Percentiles rank a stretch among this genome's conserved stretches.
phyloP scores from a whole-genome alignment of 2,797 vertebrate genomes.

The Tenualosa ilisha region DNA sequence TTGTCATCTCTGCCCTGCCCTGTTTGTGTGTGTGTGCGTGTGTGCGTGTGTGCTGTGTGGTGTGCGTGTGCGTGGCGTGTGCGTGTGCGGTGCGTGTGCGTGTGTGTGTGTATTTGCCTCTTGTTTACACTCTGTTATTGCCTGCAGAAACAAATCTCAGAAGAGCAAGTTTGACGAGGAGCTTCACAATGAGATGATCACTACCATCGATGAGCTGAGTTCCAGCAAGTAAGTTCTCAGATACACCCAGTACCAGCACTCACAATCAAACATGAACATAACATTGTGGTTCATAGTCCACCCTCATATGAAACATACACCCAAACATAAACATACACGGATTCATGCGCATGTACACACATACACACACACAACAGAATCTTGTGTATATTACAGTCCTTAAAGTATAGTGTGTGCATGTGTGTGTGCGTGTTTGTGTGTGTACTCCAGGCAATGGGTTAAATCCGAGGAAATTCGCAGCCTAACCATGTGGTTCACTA shows the following conservation, averaged over 20 bases:
- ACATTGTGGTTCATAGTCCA: background rate
- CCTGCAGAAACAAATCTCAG: conserved; percentile 86
- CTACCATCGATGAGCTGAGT: conserved; percentile 92
- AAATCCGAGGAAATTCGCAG: conserved; percentile 85
- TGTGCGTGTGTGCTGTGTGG: background rate
- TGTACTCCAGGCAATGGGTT: conserved; percentile 82
- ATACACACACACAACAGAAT: too few relatives aligned
- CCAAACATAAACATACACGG: too few relatives aligned
- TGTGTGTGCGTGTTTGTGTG: background rate
- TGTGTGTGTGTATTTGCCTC: background rate
- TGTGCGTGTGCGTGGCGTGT: too few relatives aligned
- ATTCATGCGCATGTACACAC: too few relatives aligned
- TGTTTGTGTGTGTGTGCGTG: conserved; percentile 26
- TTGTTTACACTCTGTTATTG: conserved; percentile 38
- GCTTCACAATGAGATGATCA: conserved; percentile 91
- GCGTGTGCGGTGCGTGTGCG: conserved; percentile 33
- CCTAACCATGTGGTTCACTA: conserved; percentile 85
- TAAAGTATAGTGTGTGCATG: background rate
- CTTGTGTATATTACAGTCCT: background rate
- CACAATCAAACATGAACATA: background rate
- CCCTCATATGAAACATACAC: too few relatives aligned
- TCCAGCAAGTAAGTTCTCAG: conserved; percentile 81
- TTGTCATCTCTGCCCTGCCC: conserved; percentile 42
- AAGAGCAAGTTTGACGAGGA: conserved; percentile 92
- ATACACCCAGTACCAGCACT: background rate